These are phyloP conservation scores for Pyrochroa serraticornis DNA, from an alignment of 2,888 invertebrate genomes.

Conservation along the genomic window DNA sequence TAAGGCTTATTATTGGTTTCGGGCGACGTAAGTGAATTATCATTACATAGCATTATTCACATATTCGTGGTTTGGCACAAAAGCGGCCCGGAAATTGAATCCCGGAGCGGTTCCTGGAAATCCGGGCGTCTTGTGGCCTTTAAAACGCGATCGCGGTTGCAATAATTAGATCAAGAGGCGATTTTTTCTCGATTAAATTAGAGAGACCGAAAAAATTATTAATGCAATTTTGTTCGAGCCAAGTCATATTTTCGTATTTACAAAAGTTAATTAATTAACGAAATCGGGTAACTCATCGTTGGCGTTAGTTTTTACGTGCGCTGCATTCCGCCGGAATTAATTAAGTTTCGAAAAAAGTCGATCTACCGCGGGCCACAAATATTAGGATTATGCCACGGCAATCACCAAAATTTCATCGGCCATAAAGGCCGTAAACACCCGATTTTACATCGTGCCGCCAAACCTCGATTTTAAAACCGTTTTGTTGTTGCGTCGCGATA, in stretches of 20 bases:
- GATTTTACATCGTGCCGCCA: no score
- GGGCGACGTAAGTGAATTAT: constrained; percentile 18
- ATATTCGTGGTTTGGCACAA: neutral
- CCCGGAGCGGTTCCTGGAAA: constrained; percentile 2
- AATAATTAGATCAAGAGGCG: neutral
- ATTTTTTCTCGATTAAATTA: constrained; percentile 4
- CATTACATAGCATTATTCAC: constrained; percentile 7
- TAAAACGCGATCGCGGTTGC: neutral
- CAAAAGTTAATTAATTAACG: constrained; percentile 34
- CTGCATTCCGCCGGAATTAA: constrained; percentile 36
- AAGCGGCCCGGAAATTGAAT: neutral
- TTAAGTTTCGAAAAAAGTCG: constrained; percentile 30
- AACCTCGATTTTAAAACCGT: no score
- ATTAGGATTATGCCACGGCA: no score
- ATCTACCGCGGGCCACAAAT: no score
- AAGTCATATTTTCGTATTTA: constrained; percentile 34
- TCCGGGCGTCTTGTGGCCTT: constrained; percentile 2
- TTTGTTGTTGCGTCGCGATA: no score
- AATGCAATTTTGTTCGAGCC: constrained; percentile 25
- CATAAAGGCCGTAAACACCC: no score
- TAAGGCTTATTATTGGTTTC: constrained; percentile 18
- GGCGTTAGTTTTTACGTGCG: constrained; percentile 17
- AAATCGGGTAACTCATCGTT: constrained; percentile 31
- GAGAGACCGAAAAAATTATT: constrained; percentile 18
- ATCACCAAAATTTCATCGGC: no score